Conservation (phyloP, 2,888 invertebrate species). For the Allygus modestus region DNA sequence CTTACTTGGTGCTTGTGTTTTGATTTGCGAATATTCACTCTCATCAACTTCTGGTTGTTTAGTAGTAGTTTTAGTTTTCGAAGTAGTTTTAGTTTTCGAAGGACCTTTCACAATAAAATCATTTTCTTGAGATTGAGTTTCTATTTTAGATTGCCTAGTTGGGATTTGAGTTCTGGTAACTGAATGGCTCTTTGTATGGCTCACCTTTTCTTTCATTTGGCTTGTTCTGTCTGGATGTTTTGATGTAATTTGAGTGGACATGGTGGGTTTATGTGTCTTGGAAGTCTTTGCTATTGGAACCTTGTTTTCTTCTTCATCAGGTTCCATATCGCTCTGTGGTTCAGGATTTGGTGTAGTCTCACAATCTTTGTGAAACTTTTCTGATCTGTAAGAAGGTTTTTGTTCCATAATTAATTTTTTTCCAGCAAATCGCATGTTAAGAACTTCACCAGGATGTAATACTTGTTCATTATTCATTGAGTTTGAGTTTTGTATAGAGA, state of each 20-base stretch:
- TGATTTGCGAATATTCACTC: background rate
- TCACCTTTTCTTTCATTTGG: background rate
- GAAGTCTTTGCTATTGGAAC: background rate
- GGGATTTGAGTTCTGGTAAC: background rate
- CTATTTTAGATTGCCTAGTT: background rate
- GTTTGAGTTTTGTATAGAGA: background rate
- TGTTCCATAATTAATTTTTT: background rate
- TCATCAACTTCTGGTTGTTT: background rate
- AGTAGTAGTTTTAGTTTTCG: background rate
- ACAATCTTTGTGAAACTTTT: conserved; percentile 27
- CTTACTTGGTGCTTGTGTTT: background rate
- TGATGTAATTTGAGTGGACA: background rate
- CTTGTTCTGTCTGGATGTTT: background rate
- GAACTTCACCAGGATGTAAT: background rate
- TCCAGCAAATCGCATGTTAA: conserved; percentile 1
- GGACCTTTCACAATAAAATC: background rate
- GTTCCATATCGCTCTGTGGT: background rate
- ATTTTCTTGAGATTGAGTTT: background rate
- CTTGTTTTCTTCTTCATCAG: conserved; percentile 1
- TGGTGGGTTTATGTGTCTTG: too few species aligned
- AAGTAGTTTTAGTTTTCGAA: background rate
- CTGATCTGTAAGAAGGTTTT: conserved; percentile 24
- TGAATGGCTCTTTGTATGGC: background rate
- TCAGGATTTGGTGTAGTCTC: background rate
- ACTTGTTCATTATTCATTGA: background rate